These are phyloP conservation scores for Brachionus calyciflorus DNA, from an alignment of 1,140 invertebrate species.

Conservation along the genomic window DNA sequence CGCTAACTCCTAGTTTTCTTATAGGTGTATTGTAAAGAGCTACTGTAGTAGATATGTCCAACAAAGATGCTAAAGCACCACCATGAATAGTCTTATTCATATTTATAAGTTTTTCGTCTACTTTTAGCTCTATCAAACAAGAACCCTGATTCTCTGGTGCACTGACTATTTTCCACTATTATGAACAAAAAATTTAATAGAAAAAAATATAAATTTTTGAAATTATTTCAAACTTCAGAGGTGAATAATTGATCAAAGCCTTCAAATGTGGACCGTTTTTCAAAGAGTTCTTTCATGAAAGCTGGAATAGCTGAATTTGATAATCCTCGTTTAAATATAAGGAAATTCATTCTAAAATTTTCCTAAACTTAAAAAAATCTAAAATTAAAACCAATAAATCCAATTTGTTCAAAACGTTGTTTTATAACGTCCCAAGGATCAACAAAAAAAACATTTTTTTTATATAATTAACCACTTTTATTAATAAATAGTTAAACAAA, in stretches of 20 bases:
- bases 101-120: constrained; percentile 5
- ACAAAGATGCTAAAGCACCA: constrained; percentile 18
- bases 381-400: too few relatives aligned
- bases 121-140: constrained; percentile 37
- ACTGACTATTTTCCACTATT: constrained; percentile 12
- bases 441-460: too few relatives aligned
- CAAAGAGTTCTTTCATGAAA: constrained; percentile 37
- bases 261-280: background rate
- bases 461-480: too few relatives aligned
- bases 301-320: background rate
- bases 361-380: background rate
- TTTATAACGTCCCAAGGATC: too few relatives aligned
- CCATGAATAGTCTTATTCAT: constrained; percentile 35
- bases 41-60: constrained; percentile 7
- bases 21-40: constrained; percentile 23
- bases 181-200: background rate
- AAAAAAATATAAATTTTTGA: background rate
- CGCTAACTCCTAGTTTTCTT: constrained; percentile 19
- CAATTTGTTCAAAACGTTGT: too few relatives aligned
- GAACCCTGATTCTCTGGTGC: constrained; percentile 27
- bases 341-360: background rate
- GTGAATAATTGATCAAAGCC: constrained; percentile 34
- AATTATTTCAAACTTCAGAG: background rate
- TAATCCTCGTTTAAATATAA: background rate
- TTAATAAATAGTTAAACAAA: too few relatives aligned